Conservation (phyloP, 2,888 invertebrate genomes). For the Atethmia centrago region DNA sequence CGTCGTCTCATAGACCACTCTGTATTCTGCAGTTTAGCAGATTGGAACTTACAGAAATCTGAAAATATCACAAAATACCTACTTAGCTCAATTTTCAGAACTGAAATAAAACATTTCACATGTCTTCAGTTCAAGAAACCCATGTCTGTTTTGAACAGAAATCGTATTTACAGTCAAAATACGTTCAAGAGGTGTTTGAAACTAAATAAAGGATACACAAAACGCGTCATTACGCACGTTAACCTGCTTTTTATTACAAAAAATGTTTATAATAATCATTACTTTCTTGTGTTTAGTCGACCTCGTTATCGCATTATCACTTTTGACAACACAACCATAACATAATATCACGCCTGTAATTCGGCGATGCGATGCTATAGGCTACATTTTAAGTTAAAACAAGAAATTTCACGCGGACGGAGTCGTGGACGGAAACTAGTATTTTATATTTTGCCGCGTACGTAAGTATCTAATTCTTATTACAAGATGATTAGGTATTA, state of each 20-base stretch:
- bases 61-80: not conserved
- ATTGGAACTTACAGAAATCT: too few relatives aligned
- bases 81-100: not conserved
- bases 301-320: not conserved
- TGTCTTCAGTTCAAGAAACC: conserved; percentile 4
- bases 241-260: conserved; percentile 30
- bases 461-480: too few relatives aligned
- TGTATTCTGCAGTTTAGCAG: not conserved
- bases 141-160: not conserved
- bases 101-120: not conserved
- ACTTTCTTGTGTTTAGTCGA: conserved; percentile 2
- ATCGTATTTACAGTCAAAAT: not conserved
- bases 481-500: too few relatives aligned
- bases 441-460: too few relatives aligned
- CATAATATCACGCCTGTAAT: not conserved
- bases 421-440: too few relatives aligned
- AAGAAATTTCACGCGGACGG: too few relatives aligned
- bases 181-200: conserved; percentile 3
- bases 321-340: not conserved
- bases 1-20: not conserved
- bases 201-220: conserved; percentile 18
- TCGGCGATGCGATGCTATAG: not conserved
- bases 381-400: too few relatives aligned
- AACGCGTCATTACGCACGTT: conserved; percentile 13
- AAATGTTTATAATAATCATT: conserved; percentile 42